Evolutionary conservation across 2,888 invertebrate species (phyloP).

Genomic region (Sphaeridia pumilis): DNA sequence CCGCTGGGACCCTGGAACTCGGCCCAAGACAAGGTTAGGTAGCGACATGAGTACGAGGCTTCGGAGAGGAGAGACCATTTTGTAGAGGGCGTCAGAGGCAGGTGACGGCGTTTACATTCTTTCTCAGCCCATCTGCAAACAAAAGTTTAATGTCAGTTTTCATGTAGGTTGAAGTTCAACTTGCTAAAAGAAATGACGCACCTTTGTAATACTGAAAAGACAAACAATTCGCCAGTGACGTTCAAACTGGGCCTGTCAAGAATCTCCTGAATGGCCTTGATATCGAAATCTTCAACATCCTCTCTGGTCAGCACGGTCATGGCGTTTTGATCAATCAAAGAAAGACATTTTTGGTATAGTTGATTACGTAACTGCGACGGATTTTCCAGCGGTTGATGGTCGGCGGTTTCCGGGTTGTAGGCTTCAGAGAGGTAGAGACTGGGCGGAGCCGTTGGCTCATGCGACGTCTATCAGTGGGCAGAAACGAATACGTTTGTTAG

Average conservation of each 20-base stretch:
- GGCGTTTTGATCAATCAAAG: conserved; percentile 50
- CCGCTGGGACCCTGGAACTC: conserved; percentile 26
- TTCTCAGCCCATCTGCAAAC: conserved; percentile 48
- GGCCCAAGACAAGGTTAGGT: conserved; percentile 48
- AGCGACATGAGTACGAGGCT: conserved; percentile 52
- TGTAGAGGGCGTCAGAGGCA: conserved; percentile 45
- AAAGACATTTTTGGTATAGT: conserved; percentile 48
- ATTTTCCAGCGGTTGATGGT: too few species aligned
- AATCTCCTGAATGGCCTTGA: conserved; percentile 53
- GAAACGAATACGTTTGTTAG: too few species aligned
- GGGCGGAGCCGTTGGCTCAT: too few species aligned
- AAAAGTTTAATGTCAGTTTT: too few species aligned
- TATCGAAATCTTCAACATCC: conserved; percentile 51
- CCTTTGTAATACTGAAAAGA: conserved; percentile 27
- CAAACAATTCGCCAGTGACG: conserved; percentile 48
- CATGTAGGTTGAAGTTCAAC: too few species aligned
- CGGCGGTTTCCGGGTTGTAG: too few species aligned
- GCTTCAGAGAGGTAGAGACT: too few species aligned
- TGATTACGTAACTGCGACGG: too few species aligned
- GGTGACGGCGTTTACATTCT: conserved; percentile 47
- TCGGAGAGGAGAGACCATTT: conserved; percentile 46
- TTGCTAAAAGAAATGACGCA: too few species aligned
- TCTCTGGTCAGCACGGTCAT: conserved; percentile 47
- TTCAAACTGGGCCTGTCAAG: conserved; percentile 55
- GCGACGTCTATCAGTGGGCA: too few species aligned